Evolutionary conservation across 2,113 vertebrate genomes (phyloP).

Genomic region (cat (Felis catus)): F.catus_Fca126_mat1.0 CM031428.1:32394001-32394500

Average conservation of each 20-base stretch:
- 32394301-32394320: not conserved
- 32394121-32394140: not conserved
- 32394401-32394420: not conserved
- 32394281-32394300: not conserved
- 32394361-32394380: constrained; percentile 1
- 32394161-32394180: not conserved
- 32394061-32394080: not conserved
- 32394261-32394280: not conserved
- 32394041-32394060: not conserved
- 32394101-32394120: constrained; percentile 1
- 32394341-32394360: not conserved
- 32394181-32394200: not conserved
- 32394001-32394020: not conserved
- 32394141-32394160: not conserved
- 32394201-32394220: too few relatives aligned
- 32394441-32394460: constrained; percentile 38
- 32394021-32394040: rapidly evolving
- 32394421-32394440: constrained; percentile 25
- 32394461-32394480: not conserved
- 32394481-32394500: not conserved
- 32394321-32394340: not conserved
- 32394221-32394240: not conserved
- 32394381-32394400: constrained; percentile 48
- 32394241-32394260: not conserved
- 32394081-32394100: not conserved